Evolutionary conservation across 2,888 invertebrate genomes (phyloP), one percentile per base, ranked within the genome.

Genomic region (Latrodectus hesperus): DNA sequence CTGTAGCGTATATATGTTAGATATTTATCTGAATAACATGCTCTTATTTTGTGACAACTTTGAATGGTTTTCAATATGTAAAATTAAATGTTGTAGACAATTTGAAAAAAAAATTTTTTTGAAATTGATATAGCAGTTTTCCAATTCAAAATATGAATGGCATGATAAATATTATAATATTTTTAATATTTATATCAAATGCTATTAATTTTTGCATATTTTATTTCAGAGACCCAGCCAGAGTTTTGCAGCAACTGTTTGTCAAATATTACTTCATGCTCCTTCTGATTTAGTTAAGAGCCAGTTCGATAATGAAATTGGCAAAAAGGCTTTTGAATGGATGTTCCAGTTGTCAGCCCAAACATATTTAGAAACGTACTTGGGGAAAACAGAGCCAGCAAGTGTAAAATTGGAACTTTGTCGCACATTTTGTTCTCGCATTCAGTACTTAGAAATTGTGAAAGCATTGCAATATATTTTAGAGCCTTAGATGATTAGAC

Each of bases 211-310:
- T 8, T 22, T 72, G 16, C 70, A 22, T 77, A 65, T 77, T 91
- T 22, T 91, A 11, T n/a, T 78, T 22, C 26, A 94, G 94, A 93
- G 95, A 87, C 92, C 95, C 52, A 94, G 94, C 91, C 94, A 95
- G 1, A 95, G 95, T 91, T 93, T 95, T 88, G 96, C 96, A n/a
- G 95, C 96, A 0, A 96, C 95, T 90, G 93, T 96, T 74, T 94
- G 95, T 91, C 95, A 96, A 91, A 91, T 96, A 89, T 94, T 94
- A 91, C 92, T 96, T 11, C 83, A 85, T 78, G 88, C 88, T 51
- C 84, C 90, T 26, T 12, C 89, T 1, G 71, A 81, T 26, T 52
- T 87, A 22, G 51, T 81, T 0, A 17, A 22, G 6, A 38, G 70
- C 16, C n/a, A 1, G 6, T 51, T 16, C 9, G 12, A 17, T 9